Evolutionary conservation across 2,797 vertebrate species (phyloP).

Genomic region (Gymnocypris eckloni): DNA sequence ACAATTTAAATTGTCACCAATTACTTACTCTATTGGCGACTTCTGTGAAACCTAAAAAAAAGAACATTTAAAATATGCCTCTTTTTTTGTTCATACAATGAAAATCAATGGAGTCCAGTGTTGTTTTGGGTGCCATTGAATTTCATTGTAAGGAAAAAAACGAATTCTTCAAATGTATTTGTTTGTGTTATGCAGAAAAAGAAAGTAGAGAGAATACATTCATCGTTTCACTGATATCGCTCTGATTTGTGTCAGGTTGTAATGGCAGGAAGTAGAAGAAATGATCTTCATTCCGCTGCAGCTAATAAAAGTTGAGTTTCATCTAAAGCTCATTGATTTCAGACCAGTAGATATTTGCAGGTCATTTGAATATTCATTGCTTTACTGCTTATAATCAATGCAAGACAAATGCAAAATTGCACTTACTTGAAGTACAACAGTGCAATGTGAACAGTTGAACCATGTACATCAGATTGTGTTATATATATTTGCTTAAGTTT

Average conservation of each 20-base stretch:
- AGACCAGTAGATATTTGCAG: constrained; percentile 4
- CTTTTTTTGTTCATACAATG: no score
- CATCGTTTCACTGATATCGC: not conserved
- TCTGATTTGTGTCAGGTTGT: constrained; percentile 33
- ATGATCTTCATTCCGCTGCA: not conserved
- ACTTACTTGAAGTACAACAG: constrained; percentile 29
- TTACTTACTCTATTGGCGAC: not conserved
- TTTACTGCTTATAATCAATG: constrained; percentile 15
- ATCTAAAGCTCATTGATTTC: not conserved
- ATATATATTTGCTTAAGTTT: not conserved
- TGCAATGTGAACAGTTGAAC: constrained; percentile 5
- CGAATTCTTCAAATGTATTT: not conserved
- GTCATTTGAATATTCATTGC: constrained; percentile 27
- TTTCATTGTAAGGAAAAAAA: not conserved
- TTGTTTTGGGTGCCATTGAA: not conserved
- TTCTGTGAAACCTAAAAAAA: not conserved
- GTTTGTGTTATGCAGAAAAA: not conserved
- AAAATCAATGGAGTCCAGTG: not conserved
- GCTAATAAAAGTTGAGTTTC: not conserved
- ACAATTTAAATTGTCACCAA: not conserved
- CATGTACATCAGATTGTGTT: constrained; percentile 17
- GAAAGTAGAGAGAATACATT: not conserved
- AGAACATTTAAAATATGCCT: not conserved
- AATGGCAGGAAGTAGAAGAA: constrained; percentile 11
- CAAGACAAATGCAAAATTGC: constrained; percentile 28